Evolutionary conservation across 2,113 vertebrate genomes (phyloP).

Genomic region (Sciurus niger): DNA sequence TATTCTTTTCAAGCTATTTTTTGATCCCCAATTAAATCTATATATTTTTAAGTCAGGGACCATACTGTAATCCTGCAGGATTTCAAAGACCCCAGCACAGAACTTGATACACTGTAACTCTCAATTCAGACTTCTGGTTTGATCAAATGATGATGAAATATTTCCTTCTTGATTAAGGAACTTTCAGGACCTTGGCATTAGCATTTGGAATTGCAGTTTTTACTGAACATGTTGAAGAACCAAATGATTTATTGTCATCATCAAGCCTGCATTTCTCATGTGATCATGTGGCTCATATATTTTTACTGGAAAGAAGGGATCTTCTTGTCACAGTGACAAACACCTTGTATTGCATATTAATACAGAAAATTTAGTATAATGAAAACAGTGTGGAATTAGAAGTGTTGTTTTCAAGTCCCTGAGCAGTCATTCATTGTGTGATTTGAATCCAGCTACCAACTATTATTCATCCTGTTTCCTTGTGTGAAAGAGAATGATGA

Average conservation of each 20-base stretch:
- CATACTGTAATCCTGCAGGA: neutral
- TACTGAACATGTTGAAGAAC: neutral
- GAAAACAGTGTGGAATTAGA: neutral
- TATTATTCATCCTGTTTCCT: neutral
- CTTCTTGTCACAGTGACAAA: neutral
- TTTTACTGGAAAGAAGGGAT: neutral
- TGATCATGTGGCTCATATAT: neutral
- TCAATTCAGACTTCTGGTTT: neutral
- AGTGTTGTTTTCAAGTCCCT: neutral
- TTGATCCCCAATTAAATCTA: neutral
- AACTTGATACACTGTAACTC: neutral
- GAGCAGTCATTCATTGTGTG: neutral
- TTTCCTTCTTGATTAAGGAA: conserved; percentile 21
- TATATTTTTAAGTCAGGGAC: neutral
- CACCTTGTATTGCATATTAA: neutral
- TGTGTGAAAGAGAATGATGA: neutral
- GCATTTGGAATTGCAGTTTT: neutral
- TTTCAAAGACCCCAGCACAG: neutral
- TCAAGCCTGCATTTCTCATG: neutral
- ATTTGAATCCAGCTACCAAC: neutral
- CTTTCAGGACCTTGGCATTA: neutral
- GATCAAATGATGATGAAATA: neutral
- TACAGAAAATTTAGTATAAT: neutral
- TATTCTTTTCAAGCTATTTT: neutral
- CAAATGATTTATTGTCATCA: conserved; percentile 5